Base-by-base conservation (phyloP, 2,888 invertebrate species). In the Dusona sp. region DNA sequence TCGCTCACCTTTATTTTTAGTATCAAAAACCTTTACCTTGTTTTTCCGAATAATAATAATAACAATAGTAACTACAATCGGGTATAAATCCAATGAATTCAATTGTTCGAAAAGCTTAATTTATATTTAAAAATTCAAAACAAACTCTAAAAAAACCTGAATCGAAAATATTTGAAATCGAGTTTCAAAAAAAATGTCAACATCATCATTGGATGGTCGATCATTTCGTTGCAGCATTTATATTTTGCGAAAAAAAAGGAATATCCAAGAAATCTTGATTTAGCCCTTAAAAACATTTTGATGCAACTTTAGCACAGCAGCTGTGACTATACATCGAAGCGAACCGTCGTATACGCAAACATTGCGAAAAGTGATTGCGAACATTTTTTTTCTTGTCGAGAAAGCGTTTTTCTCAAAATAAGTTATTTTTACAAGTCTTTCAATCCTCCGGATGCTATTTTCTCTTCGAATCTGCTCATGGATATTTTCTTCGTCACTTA, bases 361-460 rank as follows among this genome's bases (percentile, higher is more conserved):
- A 61, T 29, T 16, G 29, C 61, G 29, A 61, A 29, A 29, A 13
- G 29, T 29, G 29, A 61, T 61, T 61, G 29, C 16, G 16, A 3
- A 11, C 16, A 29, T 61, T 61, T 29, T 11, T 42, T 29, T 29
- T 29, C 16, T 16, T 29, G 29, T 29, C 61, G 7, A 16, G 16
- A 16, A 29, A 61, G 29, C 13, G 7, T 61, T 57, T n/a, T 61
- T 61, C 61, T 13, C 22, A 22, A 77, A 48, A 65, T 6, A 42
- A 54, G 36, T 73, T 80, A 73, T 80, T 80, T 73, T 64, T 80
- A 72, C 8, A 67, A 67, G 22, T 79, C 70, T n/a, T 57, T 57
- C 25, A 45, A 42, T 64, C 16, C 42, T 64, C 25, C 29, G 36
- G 3, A 25, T 64, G 64, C 42, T 79, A 72, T 79, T 45, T 38